Base-by-base conservation (phyloP, 2,797 vertebrate species). In the Dipus sagitta region DNA sequence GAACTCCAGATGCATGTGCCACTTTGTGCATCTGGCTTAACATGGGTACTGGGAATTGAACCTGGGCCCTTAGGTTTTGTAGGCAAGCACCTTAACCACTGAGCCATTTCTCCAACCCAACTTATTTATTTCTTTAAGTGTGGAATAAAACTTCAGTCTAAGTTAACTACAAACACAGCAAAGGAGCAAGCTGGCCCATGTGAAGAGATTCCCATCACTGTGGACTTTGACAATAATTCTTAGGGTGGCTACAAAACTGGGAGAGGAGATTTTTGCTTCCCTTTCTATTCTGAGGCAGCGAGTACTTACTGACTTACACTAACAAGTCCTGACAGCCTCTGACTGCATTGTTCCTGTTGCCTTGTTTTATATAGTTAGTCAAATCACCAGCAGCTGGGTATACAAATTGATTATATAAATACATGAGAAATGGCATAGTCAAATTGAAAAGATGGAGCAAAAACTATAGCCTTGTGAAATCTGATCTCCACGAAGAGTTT, bases 261-360 rank as follows among this genome's bases (percentile, higher is more conserved):
- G 62, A 92, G 72, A 85, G 47, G 47, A 26, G 68, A 52, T n/a
- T 93, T 91, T 65, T 64, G 52, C 87, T 94, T 76, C 81, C 68
- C 26, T 80, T 64, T 88, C 10, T 34, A 75, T 65, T 86, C 83
- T 88, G 96, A 96, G 93, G 96, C 96, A 96, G 94, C 90, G 65
- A 87, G 95, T 34, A 67, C 62, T 92, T 82, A 92, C 82, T 95
- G 88, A 78, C 80, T 93, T 79, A 30, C 8, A 10, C 71, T 91
- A 82, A 94, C 94, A 92, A 93, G 95, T 64, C 74, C 67, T 79
- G 93, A 83, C 95, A 87, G 64, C 85, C 75, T 83, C 90, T 86
- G 90, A 30, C 34, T 60, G 64, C 30, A 17, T 62, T 34, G 75
- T 84, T 90, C 82, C 62, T 0, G 0, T 28, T 5, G 38, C 64